Conservation (phyloP, 2,888 invertebrate species). For the Phalangium opilio region DNA sequence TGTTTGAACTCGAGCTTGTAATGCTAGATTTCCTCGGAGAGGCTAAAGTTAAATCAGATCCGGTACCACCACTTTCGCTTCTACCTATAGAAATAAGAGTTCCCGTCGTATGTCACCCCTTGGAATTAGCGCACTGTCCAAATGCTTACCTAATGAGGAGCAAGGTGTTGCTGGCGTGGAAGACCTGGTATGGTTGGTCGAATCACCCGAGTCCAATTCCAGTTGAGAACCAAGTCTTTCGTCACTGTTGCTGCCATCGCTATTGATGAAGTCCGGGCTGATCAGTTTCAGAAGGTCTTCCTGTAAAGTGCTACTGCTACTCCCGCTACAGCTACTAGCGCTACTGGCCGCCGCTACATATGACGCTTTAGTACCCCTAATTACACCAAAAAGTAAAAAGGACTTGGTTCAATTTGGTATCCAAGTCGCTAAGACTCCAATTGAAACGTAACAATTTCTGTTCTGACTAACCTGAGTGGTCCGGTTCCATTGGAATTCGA, state of each 20-base stretch:
- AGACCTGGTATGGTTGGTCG: slow-evolving; percentile 7
- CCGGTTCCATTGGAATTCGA: too few relatives aligned
- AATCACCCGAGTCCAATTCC: background rate
- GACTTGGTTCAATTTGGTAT: too few relatives aligned
- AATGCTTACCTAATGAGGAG: slow-evolving; percentile 19
- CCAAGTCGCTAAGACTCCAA: too few relatives aligned
- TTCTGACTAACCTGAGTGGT: too few relatives aligned
- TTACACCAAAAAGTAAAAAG: too few relatives aligned
- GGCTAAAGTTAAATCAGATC: background rate
- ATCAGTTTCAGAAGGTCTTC: slow-evolving; percentile 75
- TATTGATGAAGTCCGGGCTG: slow-evolving; percentile 48
- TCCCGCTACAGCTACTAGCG: slow-evolving; percentile 19
- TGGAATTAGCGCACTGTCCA: too few relatives aligned
- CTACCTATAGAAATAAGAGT: too few relatives aligned
- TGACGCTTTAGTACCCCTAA: too few relatives aligned
- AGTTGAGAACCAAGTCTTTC: background rate
- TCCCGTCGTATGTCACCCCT: too few relatives aligned
- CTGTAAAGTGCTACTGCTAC: slow-evolving; percentile 44
- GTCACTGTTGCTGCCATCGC: slow-evolving; percentile 9
- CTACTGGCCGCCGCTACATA: background rate
- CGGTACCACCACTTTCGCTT: slow-evolving; percentile 8
- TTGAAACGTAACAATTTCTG: too few relatives aligned
- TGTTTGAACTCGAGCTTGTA: slow-evolving; percentile 6
- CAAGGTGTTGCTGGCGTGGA: slow-evolving; percentile 22
- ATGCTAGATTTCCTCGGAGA: slow-evolving; percentile 10